Conservation (phyloP, 2,888 invertebrate species). For the Drosophila diplacantha region DNA sequence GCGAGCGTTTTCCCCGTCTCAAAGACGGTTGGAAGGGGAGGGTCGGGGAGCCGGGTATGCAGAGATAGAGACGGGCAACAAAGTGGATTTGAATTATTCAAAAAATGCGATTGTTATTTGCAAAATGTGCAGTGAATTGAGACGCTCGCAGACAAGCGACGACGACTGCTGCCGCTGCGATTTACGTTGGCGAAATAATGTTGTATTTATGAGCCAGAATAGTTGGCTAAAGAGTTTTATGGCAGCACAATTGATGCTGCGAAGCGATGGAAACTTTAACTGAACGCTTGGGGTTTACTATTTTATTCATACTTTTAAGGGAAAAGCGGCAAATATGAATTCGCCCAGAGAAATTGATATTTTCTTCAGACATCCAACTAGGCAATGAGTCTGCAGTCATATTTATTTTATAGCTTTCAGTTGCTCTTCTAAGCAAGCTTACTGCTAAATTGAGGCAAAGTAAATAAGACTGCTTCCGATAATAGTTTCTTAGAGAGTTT, state of each 20-base stretch:
- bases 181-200: conserved; percentile 65
- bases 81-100: conserved; percentile 72
- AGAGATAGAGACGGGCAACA: conserved; percentile 58
- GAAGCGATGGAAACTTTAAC: conserved; percentile 29
- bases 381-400: conserved; percentile 5
- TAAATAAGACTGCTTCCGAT: not conserved
- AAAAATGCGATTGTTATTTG: conserved; percentile 73
- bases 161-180: conserved; percentile 33
- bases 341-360: conserved; percentile 13
- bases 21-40: conserved; percentile 13
- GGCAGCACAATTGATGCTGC: conserved; percentile 37
- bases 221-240: conserved; percentile 51
- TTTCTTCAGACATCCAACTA: conserved; percentile 6
- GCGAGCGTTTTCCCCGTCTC: conserved; percentile 42
- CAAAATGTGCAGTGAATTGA: conserved; percentile 73
- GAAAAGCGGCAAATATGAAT: conserved; percentile 9
- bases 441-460: not conserved
- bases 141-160: conserved; percentile 62
- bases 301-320: conserved; percentile 2
- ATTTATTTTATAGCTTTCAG: not conserved
- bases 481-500: conserved; percentile 1
- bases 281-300: conserved; percentile 17
- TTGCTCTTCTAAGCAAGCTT: not conserved
- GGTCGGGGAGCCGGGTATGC: conserved; percentile 1
- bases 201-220: conserved; percentile 66